Evolutionary conservation across 2,113 vertebrate genomes (phyloP), one percentile per base, ranked within the genome.

Genomic region (Sylvia atricapilla): DNA sequence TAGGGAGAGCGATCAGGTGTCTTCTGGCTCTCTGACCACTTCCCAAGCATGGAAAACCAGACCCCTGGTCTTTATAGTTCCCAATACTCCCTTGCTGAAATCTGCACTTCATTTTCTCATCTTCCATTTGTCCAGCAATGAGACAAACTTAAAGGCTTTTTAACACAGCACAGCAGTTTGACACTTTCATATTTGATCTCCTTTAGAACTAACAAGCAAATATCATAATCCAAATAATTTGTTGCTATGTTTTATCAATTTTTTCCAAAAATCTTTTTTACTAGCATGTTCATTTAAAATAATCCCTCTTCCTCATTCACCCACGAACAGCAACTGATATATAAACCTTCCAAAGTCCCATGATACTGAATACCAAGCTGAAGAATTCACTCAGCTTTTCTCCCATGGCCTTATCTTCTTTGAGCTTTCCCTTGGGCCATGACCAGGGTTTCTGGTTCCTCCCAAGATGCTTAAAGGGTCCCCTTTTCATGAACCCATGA

Each of bases 261-360:
- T 83, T n/a, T 47, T 68, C 21, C 37, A 58, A 73, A 76, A 89
- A 73, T 46, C 7, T 52, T 67, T 74, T 52, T 83, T 11, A 70
- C 15, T 46, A 68, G 21, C 24, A 20, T 11, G 8, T n/a, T 89
- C 9, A 47, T 83, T 75, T 83, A 47, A 88, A 66, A 11, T 37
- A 76, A 30, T 43, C 69, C n/a, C 37, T 91, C 18, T 15, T 50
- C 20, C 23, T 73, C 18, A 50, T 81, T 84, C 20, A 74, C 37
- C 3, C n/a, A 53, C 0, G 0, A 60, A 52, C 4, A 73, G 20
- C 11, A 55, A 23, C 11, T 55, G 47, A 55, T 20, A 53, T 0
- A 43, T 44, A 39, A 86, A 68, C 19, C 49, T 72, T 68, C 46
- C 13, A 12, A 88, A 46, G 17, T 27, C 24, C 23, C 35, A 15